These are phyloP conservation scores for Tenthredo scrophulariae DNA, from an alignment of 2,888 invertebrate species.

Conservation along the genomic window DNA sequence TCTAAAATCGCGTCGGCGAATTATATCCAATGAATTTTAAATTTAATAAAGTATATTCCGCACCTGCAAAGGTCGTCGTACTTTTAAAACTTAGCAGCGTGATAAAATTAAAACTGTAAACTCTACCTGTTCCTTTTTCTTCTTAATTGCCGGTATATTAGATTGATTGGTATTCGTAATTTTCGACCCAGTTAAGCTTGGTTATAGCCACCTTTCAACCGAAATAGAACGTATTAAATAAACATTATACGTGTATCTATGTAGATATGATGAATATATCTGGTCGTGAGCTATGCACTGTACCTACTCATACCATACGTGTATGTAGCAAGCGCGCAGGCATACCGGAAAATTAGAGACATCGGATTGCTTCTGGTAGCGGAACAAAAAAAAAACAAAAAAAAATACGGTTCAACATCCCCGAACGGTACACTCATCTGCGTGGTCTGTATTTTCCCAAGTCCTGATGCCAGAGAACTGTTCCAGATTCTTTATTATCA, in stretches of 20 bases:
- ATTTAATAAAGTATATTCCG: slow-evolving; percentile 11
- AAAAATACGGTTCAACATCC: slow-evolving; percentile 20
- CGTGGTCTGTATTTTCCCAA: slow-evolving; percentile 11
- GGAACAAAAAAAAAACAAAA: background rate
- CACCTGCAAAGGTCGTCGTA: background rate
- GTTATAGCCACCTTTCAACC: slow-evolving; percentile 24
- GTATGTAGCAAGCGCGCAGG: background rate
- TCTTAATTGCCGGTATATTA: slow-evolving; percentile 48
- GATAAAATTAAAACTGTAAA: slow-evolving; percentile 27
- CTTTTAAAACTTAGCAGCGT: background rate
- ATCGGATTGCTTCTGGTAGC: slow-evolving; percentile 56
- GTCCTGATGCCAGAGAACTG: background rate
- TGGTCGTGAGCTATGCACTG: background rate
- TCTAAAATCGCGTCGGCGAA: background rate
- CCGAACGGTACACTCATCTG: background rate
- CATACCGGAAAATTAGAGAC: slow-evolving; percentile 67
- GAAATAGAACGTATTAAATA: slow-evolving; percentile 43
- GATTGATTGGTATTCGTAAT: slow-evolving; percentile 48
- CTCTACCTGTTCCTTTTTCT: slow-evolving; percentile 36
- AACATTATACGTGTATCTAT: background rate
- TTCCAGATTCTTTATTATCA: background rate
- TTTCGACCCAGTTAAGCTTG: slow-evolving; percentile 53
- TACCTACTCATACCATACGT: background rate
- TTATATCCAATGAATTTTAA: background rate
- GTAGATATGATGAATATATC: background rate